These are phyloP conservation scores for Taphrorychus bicolor DNA, from an alignment of 2,888 invertebrate genomes.

Conservation along the genomic window DNA sequence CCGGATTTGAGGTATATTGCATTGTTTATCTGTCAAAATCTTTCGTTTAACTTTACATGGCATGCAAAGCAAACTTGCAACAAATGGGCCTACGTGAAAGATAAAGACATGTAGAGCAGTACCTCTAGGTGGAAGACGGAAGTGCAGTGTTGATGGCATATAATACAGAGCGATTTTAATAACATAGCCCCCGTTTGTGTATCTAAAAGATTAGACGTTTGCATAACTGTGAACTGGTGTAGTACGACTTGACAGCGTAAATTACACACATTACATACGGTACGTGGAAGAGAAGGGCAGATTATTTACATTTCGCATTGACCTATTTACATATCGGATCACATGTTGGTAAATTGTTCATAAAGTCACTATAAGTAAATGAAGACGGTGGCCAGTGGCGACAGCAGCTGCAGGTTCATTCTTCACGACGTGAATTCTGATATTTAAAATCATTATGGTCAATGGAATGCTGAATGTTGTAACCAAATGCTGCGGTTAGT, in stretches of 20 bases:
- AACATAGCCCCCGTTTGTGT: constrained; percentile 17
- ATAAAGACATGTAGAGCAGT: background rate
- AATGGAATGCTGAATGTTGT: background rate
- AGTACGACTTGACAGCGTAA: background rate
- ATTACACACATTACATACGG: constrained; percentile 7
- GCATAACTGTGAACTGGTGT: constrained; percentile 15
- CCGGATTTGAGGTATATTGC: no score
- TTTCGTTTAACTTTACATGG: background rate
- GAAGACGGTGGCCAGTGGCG: background rate
- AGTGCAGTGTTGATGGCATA: constrained; percentile 1
- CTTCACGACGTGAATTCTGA: background rate
- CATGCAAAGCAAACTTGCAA: background rate
- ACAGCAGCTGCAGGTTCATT: background rate
- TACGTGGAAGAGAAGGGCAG: constrained; percentile 14
- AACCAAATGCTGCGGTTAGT: background rate
- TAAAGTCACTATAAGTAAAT: background rate
- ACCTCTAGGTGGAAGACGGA: background rate
- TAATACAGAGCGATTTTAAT: constrained; percentile 13
- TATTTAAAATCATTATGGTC: background rate
- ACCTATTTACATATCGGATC: constrained; percentile 8
- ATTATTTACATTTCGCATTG: constrained; percentile 10
- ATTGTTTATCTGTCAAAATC: no score
- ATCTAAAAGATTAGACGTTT: constrained; percentile 26
- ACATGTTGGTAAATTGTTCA: background rate
- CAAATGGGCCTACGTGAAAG: background rate